Evolutionary conservation across 2,888 invertebrate species (phyloP).

Genomic region (Erebia aethiops): DNA sequence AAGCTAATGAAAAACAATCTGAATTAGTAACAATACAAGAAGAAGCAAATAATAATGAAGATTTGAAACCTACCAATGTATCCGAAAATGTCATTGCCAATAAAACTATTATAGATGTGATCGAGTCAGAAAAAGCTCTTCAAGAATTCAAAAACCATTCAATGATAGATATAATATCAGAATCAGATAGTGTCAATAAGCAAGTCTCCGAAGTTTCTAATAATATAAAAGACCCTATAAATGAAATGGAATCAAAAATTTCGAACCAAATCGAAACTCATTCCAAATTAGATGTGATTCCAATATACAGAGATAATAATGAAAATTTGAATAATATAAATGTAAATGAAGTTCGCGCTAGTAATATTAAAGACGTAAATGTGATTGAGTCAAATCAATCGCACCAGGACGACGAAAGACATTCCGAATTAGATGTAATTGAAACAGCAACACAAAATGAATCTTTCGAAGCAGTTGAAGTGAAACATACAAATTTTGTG

Average conservation of each 20-base stretch:
- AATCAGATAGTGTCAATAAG: background rate
- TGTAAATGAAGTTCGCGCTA: background rate
- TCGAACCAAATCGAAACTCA: background rate
- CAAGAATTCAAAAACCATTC: background rate
- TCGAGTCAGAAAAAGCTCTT: background rate
- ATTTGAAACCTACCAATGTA: background rate
- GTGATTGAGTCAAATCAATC: no score
- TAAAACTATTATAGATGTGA: background rate
- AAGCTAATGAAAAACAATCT: background rate
- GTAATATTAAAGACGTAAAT: background rate
- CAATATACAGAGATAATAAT: background rate
- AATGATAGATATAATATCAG: background rate
- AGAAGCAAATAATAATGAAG: background rate
- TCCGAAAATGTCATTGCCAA: background rate
- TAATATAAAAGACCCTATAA: background rate
- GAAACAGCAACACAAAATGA: background rate
- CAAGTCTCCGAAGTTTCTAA: background rate
- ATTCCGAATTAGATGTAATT: background rate
- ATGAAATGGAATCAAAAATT: background rate
- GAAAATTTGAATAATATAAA: background rate
- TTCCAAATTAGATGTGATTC: background rate
- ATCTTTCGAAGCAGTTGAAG: background rate
- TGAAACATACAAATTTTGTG: background rate
- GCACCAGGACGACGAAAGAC: background rate
- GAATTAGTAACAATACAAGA: background rate